These are phyloP conservation scores for Trissolcus japonicus DNA, from an alignment of 2,888 invertebrate genomes.

Conservation along the genomic window DNA sequence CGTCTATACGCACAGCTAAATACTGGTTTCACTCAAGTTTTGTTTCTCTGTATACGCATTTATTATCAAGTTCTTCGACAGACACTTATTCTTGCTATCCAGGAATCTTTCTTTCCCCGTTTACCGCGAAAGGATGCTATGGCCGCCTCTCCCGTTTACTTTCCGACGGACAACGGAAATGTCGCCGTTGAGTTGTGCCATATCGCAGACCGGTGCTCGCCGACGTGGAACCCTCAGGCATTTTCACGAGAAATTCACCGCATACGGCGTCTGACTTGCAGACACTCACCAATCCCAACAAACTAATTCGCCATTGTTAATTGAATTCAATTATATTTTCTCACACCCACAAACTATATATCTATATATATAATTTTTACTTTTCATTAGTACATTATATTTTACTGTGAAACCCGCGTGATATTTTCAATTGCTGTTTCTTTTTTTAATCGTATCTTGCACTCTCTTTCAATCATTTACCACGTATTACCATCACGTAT, in stretches of 20 bases:
- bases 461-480: too few relatives aligned
- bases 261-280: conserved; percentile 21
- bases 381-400: too few relatives aligned
- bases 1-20: conserved; percentile 19
- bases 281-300: conserved; percentile 29
- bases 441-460: too few relatives aligned
- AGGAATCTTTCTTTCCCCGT: conserved; percentile 46
- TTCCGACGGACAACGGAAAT: conserved; percentile 58
- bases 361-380: not conserved
- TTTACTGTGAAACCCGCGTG: too few relatives aligned
- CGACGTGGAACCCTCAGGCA: conserved; percentile 57
- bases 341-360: not conserved
- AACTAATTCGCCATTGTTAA: conserved; percentile 33
- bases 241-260: conserved; percentile 55
- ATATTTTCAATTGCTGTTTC: too few relatives aligned
- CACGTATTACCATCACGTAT: too few relatives aligned
- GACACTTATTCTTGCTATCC: conserved; percentile 55
- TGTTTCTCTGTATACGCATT: conserved; percentile 44
- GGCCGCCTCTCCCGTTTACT: conserved; percentile 50
- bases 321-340: conserved; percentile 30
- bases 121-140: conserved; percentile 45
- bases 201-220: conserved; percentile 55
- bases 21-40: conserved; percentile 56
- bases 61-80: conserved; percentile 52
- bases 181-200: conserved; percentile 55